A percentile compares a stretch with the other conserved stretches of the same genome.
phyloP scores from a whole-genome alignment of 2,888 invertebrate genomes.

The Dioctria linearis region DNA sequence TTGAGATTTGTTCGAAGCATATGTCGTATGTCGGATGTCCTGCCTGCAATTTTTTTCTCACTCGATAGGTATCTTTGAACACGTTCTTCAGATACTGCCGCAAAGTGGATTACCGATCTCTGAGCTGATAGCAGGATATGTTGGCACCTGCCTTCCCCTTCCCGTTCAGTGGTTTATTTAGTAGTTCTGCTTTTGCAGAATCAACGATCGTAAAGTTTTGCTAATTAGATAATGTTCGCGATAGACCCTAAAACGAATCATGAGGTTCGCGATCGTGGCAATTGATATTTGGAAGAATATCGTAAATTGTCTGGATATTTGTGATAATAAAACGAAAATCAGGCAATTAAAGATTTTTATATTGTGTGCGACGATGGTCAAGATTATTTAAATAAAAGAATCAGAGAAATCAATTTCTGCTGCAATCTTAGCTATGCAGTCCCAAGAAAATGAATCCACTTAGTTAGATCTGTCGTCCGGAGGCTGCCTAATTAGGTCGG shows the following conservation, averaged over 20 bases:
- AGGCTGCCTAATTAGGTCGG: slow-evolving; percentile 26
- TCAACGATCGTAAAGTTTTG: slow-evolving; percentile 48
- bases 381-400: slow-evolving; percentile 12
- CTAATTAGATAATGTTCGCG: slow-evolving; percentile 48
- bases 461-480: background rate
- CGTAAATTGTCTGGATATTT: slow-evolving; percentile 33
- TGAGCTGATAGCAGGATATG: slow-evolving; percentile 5
- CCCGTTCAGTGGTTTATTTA: background rate
- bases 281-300: slow-evolving; percentile 31
- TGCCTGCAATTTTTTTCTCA: slow-evolving; percentile 30
- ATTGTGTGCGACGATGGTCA: background rate
- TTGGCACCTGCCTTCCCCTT: slow-evolving; percentile 38
- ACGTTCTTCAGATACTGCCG: slow-evolving; percentile 21
- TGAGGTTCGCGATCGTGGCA: slow-evolving; percentile 1
- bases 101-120: slow-evolving; percentile 49
- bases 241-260: slow-evolving; percentile 12
- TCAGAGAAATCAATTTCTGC: slow-evolving; percentile 25
- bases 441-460: background rate
- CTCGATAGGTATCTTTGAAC: no score
- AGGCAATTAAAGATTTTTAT: slow-evolving; percentile 30
- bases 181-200: background rate
- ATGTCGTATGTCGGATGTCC: slow-evolving; percentile 52
- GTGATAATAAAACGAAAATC: slow-evolving; percentile 35
- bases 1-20: slow-evolving; percentile 49
- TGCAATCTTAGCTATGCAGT: background rate